Evolutionary conservation across 2,797 vertebrate species (phyloP).

Genomic region (Cuculus canorus): DNA sequence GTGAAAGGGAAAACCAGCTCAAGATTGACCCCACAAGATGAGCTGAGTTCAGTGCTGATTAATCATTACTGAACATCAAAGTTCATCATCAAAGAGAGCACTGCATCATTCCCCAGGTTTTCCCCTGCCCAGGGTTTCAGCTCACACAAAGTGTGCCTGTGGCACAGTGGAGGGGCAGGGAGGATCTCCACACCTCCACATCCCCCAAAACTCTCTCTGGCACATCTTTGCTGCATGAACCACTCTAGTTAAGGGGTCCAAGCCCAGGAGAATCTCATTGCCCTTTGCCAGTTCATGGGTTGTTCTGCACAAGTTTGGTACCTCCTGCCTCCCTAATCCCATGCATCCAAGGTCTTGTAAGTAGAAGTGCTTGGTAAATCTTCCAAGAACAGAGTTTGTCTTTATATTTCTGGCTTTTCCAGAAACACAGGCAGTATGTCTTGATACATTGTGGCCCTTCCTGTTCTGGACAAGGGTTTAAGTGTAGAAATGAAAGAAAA

Average conservation of each 20-base stretch:
- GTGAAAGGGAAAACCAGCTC: not conserved
- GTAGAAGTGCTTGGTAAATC: not conserved
- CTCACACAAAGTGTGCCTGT: not conserved
- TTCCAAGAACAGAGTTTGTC: not conserved
- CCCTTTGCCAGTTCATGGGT: not conserved
- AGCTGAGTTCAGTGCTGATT: not conserved
- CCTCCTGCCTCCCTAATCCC: not conserved
- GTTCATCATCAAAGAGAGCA: too few species aligned
- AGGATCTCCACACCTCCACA: rapidly evolving
- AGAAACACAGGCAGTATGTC: not conserved
- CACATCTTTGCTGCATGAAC: not conserved
- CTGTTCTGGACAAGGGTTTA: not conserved
- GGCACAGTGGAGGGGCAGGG: not conserved
- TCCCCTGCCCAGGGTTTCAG: too few species aligned
- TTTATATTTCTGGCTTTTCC: not conserved
- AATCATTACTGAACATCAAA: not conserved
- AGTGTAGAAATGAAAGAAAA: not conserved
- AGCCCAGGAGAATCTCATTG: too few species aligned
- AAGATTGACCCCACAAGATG: not conserved
- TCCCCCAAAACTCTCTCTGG: not conserved
- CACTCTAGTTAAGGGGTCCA: not conserved
- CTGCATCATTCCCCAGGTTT: not conserved
- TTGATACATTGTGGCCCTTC: not conserved
- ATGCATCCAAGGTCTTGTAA: rapidly evolving
- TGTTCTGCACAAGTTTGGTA: rapidly evolving